Evolutionary conservation across 30 jellyfish, hydroid and myxozoan genomes (phyloP), one percentile per base, ranked within the genome.

Genomic region (Catostylus mosaicus): DNA sequence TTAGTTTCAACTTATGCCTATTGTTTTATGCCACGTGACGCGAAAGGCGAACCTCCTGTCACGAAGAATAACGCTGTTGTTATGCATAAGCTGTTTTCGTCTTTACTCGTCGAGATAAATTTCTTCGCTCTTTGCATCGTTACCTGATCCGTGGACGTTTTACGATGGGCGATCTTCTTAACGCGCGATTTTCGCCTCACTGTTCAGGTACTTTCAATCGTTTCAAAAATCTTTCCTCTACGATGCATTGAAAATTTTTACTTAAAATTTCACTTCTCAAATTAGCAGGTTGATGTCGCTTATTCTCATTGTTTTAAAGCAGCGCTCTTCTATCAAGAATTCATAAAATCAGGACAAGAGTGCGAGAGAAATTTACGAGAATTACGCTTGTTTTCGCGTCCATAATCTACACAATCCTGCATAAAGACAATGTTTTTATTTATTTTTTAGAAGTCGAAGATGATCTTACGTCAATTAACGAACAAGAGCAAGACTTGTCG

Each of bases 401-500:
- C n/a, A n/a, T n/a, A n/a, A n/a, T n/a, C n/a, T n/a, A n/a, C n/a
- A n/a, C n/a, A n/a, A n/a, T n/a, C n/a, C n/a, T n/a, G n/a, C n/a
- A n/a, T n/a, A n/a, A n/a, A n/a, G n/a, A n/a, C n/a, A n/a, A n/a
- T n/a, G n/a, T n/a, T n/a, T n/a, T n/a, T n/a, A n/a, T n/a, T n/a
- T 30, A 7, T 29, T 5, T 52, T 23, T 3, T 51, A 86, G 96
- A 86, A 30, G 96, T 76, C 0, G 98, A 93, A 62, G 98, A 93
- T 73, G 98, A 93, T 63, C 70, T 93, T 32, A 80, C 98, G 29
- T 86, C 97, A 43, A 73, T 89, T 0, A 97, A 97, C 50, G 99
- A 95, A 23, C 92, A 88, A 30, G 97, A 88, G 48, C 97, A 88
- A 50, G 99, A 95, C 40, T 50, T 77, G 61, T 84, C 96, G 48